Evolutionary conservation across 2,113 vertebrate genomes (phyloP), one percentile per base, ranked within the genome.

Genomic region (Cnemophilus loriae): DNA sequence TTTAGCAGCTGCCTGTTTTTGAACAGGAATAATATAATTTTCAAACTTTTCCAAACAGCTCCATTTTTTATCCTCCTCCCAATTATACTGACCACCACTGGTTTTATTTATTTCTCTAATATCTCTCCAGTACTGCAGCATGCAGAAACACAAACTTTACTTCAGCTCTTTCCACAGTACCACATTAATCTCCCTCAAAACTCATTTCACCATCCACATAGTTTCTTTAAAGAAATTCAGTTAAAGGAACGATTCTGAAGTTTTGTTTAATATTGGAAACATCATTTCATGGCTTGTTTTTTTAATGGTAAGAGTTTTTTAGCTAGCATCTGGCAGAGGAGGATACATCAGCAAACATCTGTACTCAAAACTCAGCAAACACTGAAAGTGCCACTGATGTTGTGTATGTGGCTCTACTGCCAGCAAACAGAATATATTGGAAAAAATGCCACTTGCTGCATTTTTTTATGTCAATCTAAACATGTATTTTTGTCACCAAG

Each of bases 71-170:
- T 30, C 46, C 35, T 85, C 42, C 19, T 91, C 30, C 59, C 78
- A 47, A 35, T 65, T 88, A 69, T 7, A 74, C 27, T 65, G 85
- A 69, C 55, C 59, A 74, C 42, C n/a, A 41, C 9, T 55, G n/a
- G 16, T 35, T 91, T 91, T 96, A 95, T 88, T 93, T 94, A 90
- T 96, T 95, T 90, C 77, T 87, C 70, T 65, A 89, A 80, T 91
- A 93, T 83, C 67, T 61, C 63, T 73, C 47, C 63, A 47, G 67
- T 47, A 77, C 50, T 70, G 63, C 14, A 79, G 44, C 41, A 76
- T 73, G 53, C 74, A 89, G 55, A 89, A 94, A 76, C 32, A 79
- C 41, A 76, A 71, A 56, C 60, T 70, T 87, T 15, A 30, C 63
- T 81, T 90, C 68, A 23, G 15, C 55, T 61, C 37, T 69, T 89